Evolutionary conservation across 2,113 vertebrate species (phyloP).

Genomic region (Marmota monax): DNA sequence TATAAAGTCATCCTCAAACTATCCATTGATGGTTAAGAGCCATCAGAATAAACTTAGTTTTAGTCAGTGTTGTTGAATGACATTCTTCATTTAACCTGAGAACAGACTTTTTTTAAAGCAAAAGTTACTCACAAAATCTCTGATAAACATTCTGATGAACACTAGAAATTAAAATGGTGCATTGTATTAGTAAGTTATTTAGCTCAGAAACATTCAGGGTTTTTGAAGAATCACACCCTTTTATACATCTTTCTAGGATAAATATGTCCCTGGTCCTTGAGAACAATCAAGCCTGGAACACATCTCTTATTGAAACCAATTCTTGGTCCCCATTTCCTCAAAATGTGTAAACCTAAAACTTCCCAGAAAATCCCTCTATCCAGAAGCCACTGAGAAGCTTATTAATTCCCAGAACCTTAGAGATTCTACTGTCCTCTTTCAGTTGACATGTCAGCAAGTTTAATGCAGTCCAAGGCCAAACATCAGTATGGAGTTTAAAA

Average conservation of each 20-base stretch:
- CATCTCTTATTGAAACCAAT: neutral
- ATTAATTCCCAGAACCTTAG: neutral
- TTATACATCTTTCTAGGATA: neutral
- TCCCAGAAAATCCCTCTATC: neutral
- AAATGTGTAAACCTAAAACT: constrained; percentile 42
- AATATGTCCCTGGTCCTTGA: neutral
- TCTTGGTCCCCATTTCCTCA: constrained; percentile 20
- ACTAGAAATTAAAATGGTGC: constrained; percentile 55
- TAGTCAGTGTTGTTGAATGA: neutral
- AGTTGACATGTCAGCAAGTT: constrained; percentile 3
- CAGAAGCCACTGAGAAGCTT: constrained; percentile 12
- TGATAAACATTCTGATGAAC: constrained; percentile 18
- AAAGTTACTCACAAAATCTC: constrained; percentile 30
- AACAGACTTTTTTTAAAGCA: constrained; percentile 36
- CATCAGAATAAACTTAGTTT: constrained; percentile 52
- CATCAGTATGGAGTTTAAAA: neutral
- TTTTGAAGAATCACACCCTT: constrained; percentile 31
- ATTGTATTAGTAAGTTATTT: constrained; percentile 25
- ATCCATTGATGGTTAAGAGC: constrained; percentile 5
- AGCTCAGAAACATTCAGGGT: neutral
- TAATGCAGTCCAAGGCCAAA: neutral
- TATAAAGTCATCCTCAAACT: neutral
- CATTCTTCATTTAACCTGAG: constrained; percentile 27
- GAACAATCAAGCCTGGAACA: neutral
- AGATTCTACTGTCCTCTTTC: neutral